A percentile compares a stretch with the other conserved stretches of the same genome.
These are phyloP conservation scores for Acanthoscelides obtectus DNA, from an alignment of 2,888 invertebrate species.

Conservation along the genomic window DNA sequence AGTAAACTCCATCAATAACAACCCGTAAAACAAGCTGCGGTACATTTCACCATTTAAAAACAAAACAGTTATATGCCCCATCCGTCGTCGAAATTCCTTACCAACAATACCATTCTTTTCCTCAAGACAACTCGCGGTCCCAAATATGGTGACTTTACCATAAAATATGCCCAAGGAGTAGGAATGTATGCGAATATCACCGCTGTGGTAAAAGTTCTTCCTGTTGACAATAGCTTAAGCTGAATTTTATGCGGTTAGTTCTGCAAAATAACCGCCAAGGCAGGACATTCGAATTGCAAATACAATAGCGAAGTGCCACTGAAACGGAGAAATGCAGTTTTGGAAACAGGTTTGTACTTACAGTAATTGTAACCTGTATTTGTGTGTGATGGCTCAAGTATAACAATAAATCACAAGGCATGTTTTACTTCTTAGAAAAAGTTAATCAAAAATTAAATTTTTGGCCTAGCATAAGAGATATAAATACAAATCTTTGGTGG, in stretches of 20 bases:
- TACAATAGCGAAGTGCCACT: conserved; percentile 32
- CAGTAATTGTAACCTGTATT: too few relatives aligned
- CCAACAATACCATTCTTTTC: not conserved
- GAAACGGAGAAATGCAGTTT: not conserved
- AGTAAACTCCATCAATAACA: too few relatives aligned
- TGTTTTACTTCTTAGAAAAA: too few relatives aligned
- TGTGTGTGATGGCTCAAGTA: too few relatives aligned
- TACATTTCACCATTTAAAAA: too few relatives aligned
- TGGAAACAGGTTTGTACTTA: not conserved
- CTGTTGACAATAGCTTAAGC: conserved; percentile 28
- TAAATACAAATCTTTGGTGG: too few relatives aligned
- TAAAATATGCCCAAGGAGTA: not conserved
- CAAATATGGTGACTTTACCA: not conserved
- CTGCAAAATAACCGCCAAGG: conserved; percentile 27
- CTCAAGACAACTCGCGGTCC: not conserved
- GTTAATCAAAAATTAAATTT: too few relatives aligned
- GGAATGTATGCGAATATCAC: conserved; percentile 26
- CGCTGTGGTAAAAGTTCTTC: conserved; percentile 23
- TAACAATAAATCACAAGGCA: too few relatives aligned
- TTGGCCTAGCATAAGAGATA: too few relatives aligned
- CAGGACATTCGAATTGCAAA: conserved; percentile 43
- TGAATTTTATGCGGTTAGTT: conserved; percentile 29
- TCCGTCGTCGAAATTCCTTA: too few relatives aligned
- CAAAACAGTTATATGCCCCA: too few relatives aligned
- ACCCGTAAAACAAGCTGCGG: too few relatives aligned